phyloP scores from a whole-genome alignment of 2,888 invertebrate species.

The Hypolimnas misippus region DNA sequence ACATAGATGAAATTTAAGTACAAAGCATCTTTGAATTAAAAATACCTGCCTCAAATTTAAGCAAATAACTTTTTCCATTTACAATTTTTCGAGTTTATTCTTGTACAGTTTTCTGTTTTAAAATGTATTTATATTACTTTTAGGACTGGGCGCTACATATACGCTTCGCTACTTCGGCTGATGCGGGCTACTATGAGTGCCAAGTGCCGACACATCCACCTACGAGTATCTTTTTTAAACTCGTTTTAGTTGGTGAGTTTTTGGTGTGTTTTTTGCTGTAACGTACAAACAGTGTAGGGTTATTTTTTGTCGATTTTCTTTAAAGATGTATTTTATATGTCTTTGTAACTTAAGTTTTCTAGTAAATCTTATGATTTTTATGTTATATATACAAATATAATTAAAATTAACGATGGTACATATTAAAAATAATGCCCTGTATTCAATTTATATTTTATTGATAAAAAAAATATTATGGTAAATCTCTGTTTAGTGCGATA shows the following conservation, averaged over 20 bases:
- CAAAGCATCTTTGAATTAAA: too few species aligned
- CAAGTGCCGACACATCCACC: conserved; percentile 87
- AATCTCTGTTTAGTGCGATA: too few species aligned
- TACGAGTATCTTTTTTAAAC: conserved; percentile 86
- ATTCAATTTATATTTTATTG: too few species aligned
- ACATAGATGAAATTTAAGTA: too few species aligned
- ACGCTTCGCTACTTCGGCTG: conserved; percentile 84
- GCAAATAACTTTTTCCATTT: not conserved
- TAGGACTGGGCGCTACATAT: conserved; percentile 88
- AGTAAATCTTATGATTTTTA: too few species aligned
- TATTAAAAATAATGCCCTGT: too few species aligned
- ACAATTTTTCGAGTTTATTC: not conserved
- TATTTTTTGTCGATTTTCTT: not conserved
- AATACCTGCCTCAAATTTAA: too few species aligned
- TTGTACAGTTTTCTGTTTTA: not conserved
- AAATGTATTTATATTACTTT: conserved; percentile 35
- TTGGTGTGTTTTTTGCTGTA: conserved; percentile 13
- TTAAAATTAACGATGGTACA: too few species aligned
- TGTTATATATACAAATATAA: too few species aligned
- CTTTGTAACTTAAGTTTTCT: too few species aligned
- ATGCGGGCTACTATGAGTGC: conserved; percentile 87
- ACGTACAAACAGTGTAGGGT: not conserved
- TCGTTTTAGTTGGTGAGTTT: conserved; percentile 86
- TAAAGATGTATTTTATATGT: too few species aligned
- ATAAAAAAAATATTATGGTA: too few species aligned